phyloP scores from a whole-genome alignment of 2,113 vertebrate genomes.

The Naja naja region DNA sequence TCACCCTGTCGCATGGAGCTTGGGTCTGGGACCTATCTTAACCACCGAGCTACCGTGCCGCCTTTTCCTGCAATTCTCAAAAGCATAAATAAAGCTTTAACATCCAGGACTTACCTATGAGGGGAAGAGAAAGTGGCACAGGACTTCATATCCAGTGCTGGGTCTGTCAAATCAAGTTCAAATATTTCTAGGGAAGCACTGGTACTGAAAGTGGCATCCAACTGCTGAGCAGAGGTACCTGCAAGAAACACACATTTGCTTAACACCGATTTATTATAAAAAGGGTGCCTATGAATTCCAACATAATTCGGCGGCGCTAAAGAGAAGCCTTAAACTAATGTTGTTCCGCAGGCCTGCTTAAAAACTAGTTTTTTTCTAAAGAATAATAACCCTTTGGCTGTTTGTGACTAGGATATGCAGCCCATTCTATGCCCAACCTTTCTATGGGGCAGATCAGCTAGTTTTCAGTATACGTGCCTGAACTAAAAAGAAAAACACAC shows the following conservation, averaged over 20 bases:
- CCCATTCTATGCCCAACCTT: neutral
- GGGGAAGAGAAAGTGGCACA: slow-evolving; percentile 84
- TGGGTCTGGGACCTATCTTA: neutral
- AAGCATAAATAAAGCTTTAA: neutral
- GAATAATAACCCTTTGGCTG: neutral
- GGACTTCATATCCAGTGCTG: slow-evolving; percentile 89
- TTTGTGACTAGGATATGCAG: neutral
- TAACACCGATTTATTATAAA: neutral
- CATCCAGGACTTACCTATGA: slow-evolving; percentile 76
- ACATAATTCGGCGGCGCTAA: neutral
- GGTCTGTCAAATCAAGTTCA: slow-evolving; percentile 87
- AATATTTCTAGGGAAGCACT: slow-evolving; percentile 93
- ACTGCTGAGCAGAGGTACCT: slow-evolving; percentile 97
- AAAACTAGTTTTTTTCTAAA: neutral
- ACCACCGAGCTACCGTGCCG: neutral
- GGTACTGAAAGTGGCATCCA: slow-evolving; percentile 96
- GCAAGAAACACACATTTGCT: neutral
- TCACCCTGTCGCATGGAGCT: neutral
- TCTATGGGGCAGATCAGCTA: neutral
- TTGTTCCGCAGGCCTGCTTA: neutral
- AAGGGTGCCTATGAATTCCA: neutral
- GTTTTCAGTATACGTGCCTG: neutral
- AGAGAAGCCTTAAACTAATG: neutral
- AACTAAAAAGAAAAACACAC: neutral
- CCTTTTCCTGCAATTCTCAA: neutral